Conservation (phyloP, 2,888 invertebrate genomes). For the Sphaerophoria rueppellii region DNA sequence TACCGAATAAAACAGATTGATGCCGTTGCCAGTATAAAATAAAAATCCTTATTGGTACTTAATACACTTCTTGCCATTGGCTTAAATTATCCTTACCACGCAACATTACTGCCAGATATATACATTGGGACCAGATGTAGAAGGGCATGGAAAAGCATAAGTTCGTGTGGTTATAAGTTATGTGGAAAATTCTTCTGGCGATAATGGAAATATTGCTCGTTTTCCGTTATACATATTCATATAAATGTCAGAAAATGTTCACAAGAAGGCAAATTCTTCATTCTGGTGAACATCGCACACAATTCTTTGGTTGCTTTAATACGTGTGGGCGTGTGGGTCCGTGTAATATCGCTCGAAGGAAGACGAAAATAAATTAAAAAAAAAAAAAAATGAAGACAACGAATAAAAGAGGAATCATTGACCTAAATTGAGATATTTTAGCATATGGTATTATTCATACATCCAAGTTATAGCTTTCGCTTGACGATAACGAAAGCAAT, state of each 20-base stretch:
- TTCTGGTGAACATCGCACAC: neutral
- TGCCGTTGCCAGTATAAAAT: slow-evolving; percentile 25
- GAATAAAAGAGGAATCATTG: slow-evolving; percentile 46
- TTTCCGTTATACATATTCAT: neutral
- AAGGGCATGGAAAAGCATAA: slow-evolving; percentile 43
- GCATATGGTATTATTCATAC: slow-evolving; percentile 43
- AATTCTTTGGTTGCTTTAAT: neutral
- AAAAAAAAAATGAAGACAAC: slow-evolving; percentile 17
- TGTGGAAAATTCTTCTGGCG: slow-evolving; percentile 50
- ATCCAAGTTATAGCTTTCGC: slow-evolving; percentile 12
- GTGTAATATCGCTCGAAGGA: slow-evolving; percentile 20
- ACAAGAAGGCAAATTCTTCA: slow-evolving; percentile 8
- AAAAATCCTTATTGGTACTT: slow-evolving; percentile 15
- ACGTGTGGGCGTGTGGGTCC: neutral
- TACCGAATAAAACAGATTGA: slow-evolving; percentile 54
- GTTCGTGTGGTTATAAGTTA: slow-evolving; percentile 45
- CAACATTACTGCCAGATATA: slow-evolving; percentile 42
- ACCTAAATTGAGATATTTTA: slow-evolving; percentile 50
- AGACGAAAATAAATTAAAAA: slow-evolving; percentile 26
- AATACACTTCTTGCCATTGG: slow-evolving; percentile 51
- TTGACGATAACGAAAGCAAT: neutral
- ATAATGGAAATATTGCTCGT: slow-evolving; percentile 62
- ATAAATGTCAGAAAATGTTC: neutral
- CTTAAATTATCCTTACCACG: slow-evolving; percentile 48
- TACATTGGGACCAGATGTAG: slow-evolving; percentile 47